Base-by-base conservation (phyloP, 2,888 invertebrate species). In the Noctua fimbriata region DNA sequence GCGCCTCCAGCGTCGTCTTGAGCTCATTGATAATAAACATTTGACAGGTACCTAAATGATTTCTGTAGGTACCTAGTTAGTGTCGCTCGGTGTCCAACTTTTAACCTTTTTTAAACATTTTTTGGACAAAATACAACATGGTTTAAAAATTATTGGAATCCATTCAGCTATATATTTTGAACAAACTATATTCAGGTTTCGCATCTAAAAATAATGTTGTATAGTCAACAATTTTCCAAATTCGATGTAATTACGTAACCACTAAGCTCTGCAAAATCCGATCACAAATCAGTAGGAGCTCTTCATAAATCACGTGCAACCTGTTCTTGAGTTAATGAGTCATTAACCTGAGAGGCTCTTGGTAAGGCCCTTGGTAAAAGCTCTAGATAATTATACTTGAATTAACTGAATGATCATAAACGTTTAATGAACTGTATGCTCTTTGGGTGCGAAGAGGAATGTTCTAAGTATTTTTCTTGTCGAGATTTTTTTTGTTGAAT, bases 331-430 rank as follows among this genome's bases (percentile, higher is more conserved):
- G 86, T 83, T 87, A 90, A 79, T 74, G 85, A 66, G 72, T 80
- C 83, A 83, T 88, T 88, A 88, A 82, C 76, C 88, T 79, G 78
- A 84, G 78, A 66, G 79, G 52, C 66, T 49, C 72, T 72, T 28
- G 16, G 67, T 70, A 36, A 66, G 70, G 60, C 76, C 65, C 63
- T 55, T n/a, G 44, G 73, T 44, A 44, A 36, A 58, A 58, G 73
- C 60, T 83, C 69, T 36, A 74, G 76, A 79, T 82, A 84, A 87
- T 87, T 87, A 88, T 87, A 85, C 87, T 84, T 49, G 89, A 88
- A 78, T 87, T 88, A 87, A 78, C 72, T 83, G 47, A 70, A 78
- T 74, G 84, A 86, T 86, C 82, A 84, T 88, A 87, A 87, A 79
- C 79, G 79, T 79, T 88, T 67, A 88, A 87, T 86, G 80, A 78